Base-by-base conservation (phyloP, 2,113 vertebrate species). In the Illadopsis cleaveri region DNA sequence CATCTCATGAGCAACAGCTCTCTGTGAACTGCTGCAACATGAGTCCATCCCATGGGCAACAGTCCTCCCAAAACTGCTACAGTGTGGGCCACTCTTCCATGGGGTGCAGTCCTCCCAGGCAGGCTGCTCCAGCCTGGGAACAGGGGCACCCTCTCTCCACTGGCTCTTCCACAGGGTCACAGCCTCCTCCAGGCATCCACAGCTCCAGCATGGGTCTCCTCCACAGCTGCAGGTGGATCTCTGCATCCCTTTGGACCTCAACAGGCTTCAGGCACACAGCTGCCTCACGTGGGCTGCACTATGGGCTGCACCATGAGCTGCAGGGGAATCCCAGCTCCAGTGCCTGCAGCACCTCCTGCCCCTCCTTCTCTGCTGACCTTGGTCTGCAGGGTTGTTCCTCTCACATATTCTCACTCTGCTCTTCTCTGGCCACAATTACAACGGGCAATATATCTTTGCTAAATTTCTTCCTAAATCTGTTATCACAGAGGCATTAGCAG, bases 251-350 rank as follows among this genome's bases (percentile, higher is more conserved):
- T 5, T 35, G 82, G 30, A 7, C 12, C 20, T 17, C 51, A 6
- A 1, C 0, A 2, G 50, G n/a, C 42, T 56, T 35, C 6, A 23
- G 35, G 35, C n/a, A 20, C 42, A 57, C 50, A 30, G 30, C 0
- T 65, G 60, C 42, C 5, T 30, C 42, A 13, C 8, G 11, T 54
- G 53, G 53, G 53, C 53, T 56, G 44, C 20, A n/a, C 24, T 12
- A 9, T n/a, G 53, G 40, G 40, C 44, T 44, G 44, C 20, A n/a
- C 24, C 16, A 9, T 2, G 12, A 24, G 4, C 30, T 64, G 35
- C 31, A 66, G 44, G 9, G 20, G 12, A 42, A 66, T 25, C 31
- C 31, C 9, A 6, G 35, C 30, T 40, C 6, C 0, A 0, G 13
- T 14, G 25, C 44, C 51, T 66, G 60, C 21, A 48, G 21, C 25